Conservation (phyloP, 2,888 invertebrate genomes). For the Reticulitermes lucifugus region DNA sequence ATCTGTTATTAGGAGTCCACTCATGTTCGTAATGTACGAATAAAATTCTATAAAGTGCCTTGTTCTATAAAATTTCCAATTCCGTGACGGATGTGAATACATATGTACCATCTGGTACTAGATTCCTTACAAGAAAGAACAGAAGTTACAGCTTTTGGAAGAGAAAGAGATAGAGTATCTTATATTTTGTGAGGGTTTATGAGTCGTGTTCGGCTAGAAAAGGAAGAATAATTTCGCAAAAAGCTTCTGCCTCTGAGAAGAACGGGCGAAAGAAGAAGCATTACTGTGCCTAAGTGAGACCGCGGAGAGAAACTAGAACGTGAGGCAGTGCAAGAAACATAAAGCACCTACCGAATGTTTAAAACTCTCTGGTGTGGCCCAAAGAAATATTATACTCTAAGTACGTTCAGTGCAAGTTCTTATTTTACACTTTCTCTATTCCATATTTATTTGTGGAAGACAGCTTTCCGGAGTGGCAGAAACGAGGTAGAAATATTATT, state of each 20-base stretch:
- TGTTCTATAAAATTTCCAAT: too few species aligned
- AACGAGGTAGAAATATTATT: not conserved
- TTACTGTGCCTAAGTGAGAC: too few species aligned
- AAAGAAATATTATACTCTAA: not conserved
- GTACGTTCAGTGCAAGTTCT: not conserved
- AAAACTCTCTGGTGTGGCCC: not conserved
- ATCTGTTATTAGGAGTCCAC: too few species aligned
- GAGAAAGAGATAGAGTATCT: not conserved
- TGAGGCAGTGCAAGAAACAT: not conserved
- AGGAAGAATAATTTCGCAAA: not conserved
- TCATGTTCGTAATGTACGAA: too few species aligned
- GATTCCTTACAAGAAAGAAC: not conserved
- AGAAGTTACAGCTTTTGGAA: not conserved
- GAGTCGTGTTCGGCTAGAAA: not conserved
- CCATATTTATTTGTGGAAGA: not conserved
- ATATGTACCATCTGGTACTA: not conserved
- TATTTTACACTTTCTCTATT: not conserved
- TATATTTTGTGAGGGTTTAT: not conserved
- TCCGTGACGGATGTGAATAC: too few species aligned
- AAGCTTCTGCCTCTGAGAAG: not conserved
- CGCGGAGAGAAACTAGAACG: too few species aligned
- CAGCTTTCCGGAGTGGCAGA: not conserved
- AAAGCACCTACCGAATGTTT: not conserved
- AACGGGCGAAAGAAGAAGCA: not conserved
- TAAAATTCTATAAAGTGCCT: too few species aligned